Base-by-base conservation (phyloP, 1,140 invertebrate genomes). In the Drosophila fuyamai region DNA sequence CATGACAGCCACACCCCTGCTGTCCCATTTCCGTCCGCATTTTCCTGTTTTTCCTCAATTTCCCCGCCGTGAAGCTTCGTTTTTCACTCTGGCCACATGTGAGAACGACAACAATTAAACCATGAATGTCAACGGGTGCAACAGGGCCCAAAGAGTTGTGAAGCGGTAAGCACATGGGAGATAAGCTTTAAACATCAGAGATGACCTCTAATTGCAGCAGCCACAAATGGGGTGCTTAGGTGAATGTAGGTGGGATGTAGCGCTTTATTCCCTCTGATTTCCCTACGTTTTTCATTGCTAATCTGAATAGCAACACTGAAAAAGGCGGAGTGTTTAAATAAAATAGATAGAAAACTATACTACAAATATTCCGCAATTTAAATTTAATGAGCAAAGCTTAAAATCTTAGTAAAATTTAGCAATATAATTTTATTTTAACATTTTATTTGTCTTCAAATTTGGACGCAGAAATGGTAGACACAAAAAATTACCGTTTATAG, bases 61-160 rank as follows among this genome's bases (percentile, higher is more conserved):
- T 35, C 36, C 38, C 8, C 16, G 1, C 32, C 18, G n/a, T 9
- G 6, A 5, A 18, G 35, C 35, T 54, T 66, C 59, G 41, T 40
- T 46, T 55, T 67, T 46, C 62, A 40, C 66, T 40, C 50, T 9
- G 35, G 27, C 44, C 41, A 41, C 66, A 58, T 72, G 68, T 72
- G 65, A 43, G 51, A 36, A 36, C 65, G 67, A 71, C 66, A 71
- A 72, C 68, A 72, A 72, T 71, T 72, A 72, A 36, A 72, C 53
- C 65, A 48, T 57, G 65, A 71, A 71, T 71, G 67, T 70, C 65
- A 48, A 9, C 48, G 58, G 29, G 5, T 44, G 47, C 48, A 35
- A 35, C 18, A 10, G 10, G 18, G 13, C 29, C 16, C n/a, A 70
- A 18, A 14, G 46, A 65, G 65, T 65, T 70, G 7, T n/a, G 18